Base-by-base conservation (phyloP, 2,888 invertebrate species). In the Pristionchus fissidentatus region DNA sequence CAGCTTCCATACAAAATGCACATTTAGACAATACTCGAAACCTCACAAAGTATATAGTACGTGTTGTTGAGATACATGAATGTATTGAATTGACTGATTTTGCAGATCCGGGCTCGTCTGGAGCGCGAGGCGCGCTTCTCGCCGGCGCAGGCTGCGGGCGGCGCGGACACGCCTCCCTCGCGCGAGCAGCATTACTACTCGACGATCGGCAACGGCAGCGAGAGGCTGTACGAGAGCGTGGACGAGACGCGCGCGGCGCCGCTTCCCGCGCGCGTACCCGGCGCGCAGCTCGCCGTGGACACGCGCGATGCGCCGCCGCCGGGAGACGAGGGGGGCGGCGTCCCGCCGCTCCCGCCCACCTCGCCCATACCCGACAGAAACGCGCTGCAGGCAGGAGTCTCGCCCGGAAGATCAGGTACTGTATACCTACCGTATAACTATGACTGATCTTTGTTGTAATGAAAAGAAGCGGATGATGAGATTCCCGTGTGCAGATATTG, bases 141-240 rank as follows among this genome's bases (percentile, higher is more conserved):
- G 38, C 73, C 41, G 10, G 62, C 4, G 19, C 38, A 8, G 29
- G 46, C 29, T n/a, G 75, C 43, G 22, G 46, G 35, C 29, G 49
- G 32, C 29, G 43, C 10, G 26, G 2, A 90, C 90, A 2, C 84
- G 91, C 75, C 90, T 88, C 5, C 87, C 89, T 22, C 84, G 90
- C 41, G 80, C 29, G 62, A 62, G 29, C 19, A 8, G 38, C 80
- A 81, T 32, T 62, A 62, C 62, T 81, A 81, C 62, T 81, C 80
- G 46, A 81, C 80, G 22, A 81, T 81, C n/a, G 80, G 62, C 15
- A 38, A 38, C 8, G n/a, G n/a, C 26, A 43, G 43, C 19, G 70
- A 70, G 38, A 38, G 70, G 10, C 32, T 62, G 43, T 81, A 81
- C 35, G 80, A 81, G 62, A 62, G 43, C 13, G 62, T 81, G 43